Evolutionary conservation across 1,140 invertebrate species (phyloP).

Genomic region (Drosophila nigromelanica): DNA sequence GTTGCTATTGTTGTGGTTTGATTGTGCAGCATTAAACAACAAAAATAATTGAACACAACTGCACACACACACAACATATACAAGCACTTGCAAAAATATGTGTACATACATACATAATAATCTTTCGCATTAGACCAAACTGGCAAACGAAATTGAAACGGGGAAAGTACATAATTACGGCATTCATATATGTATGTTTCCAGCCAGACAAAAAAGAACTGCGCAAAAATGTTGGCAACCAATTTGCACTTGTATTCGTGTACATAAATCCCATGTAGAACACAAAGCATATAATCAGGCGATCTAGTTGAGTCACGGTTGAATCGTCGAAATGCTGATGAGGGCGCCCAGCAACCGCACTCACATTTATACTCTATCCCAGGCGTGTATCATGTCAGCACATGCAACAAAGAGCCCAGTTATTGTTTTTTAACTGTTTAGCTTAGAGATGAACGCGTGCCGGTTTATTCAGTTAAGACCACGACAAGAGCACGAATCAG

Average conservation of each 20-base stretch:
- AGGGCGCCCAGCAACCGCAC: constrained; percentile 21
- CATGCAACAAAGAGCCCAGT: not conserved
- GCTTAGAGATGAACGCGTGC: not conserved
- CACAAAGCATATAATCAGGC: constrained; percentile 31
- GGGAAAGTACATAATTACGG: constrained; percentile 25
- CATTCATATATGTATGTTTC: not conserved
- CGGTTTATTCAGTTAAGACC: not conserved
- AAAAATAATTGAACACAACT: constrained; percentile 10
- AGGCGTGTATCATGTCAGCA: not conserved
- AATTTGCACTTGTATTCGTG: not conserved
- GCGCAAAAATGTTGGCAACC: constrained; percentile 10
- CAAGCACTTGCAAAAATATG: not conserved
- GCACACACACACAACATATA: constrained; percentile 5
- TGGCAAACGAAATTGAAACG: constrained; percentile 16
- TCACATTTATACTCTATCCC: constrained; percentile 5
- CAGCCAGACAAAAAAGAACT: not conserved
- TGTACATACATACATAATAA: constrained; percentile 27
- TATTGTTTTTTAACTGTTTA: not conserved
- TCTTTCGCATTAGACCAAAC: constrained; percentile 7
- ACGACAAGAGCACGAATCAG: not conserved
- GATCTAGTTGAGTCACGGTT: constrained; percentile 51
- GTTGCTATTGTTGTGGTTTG: not conserved
- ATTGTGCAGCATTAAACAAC: constrained; percentile 14
- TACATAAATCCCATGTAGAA: not conserved
- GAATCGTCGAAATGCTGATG: constrained; percentile 16